Base-by-base conservation (phyloP, 2,113 vertebrate species). In the Clarias macrocephalus region DNA sequence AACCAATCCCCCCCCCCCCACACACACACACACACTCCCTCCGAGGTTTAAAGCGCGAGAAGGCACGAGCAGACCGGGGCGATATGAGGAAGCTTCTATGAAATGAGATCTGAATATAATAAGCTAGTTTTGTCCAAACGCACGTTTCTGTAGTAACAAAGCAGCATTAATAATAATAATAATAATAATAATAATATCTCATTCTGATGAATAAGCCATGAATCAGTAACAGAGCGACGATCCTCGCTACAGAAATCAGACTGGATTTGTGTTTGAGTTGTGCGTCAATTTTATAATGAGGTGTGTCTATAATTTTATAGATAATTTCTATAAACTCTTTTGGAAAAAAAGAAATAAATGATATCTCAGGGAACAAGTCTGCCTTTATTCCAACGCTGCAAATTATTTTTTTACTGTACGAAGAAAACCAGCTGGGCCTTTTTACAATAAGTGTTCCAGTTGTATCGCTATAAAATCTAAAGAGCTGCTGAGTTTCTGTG, bases 401-500 rank as follows among this genome's bases (percentile, higher is more conserved):
- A 9, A 73, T 23, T 23, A 48, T 73, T 48, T 73, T 48, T 42
- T 73, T 19, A 73, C 18, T 21, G 33, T 73, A 37, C 2, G 23
- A 25, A 75, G 72, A 25, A 72, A 76, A 52, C 52, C 75, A 56
- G 9, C 3, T 56, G 75, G 75, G 75, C 13, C 48, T 56, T 79
- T 79, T 79, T 79, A 79, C 75, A 79, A 10, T 79, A 79, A 79
- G 10, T 11, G 75, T 10, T 79, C 52, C 52, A 56, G 25, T 76
- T 76, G 73, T 52, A 28, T 2, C 12, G 21, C 42, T 79, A 57
- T 79, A 79, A 79, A 79, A 30, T 9, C 75, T 92, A 94, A 93
- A 93, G 90, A 65, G 86, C 86, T 89, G 91, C 89, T 91, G 92
- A 93, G 94, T 92, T 56, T 79, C 75, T 28, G 52, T 79, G 75